A percentile compares a stretch with the other conserved stretches of the same genome.
Evolutionary conservation across 1,140 invertebrate genomes (phyloP).

Genomic region (Macrotrachela quadricornifera): DNA sequence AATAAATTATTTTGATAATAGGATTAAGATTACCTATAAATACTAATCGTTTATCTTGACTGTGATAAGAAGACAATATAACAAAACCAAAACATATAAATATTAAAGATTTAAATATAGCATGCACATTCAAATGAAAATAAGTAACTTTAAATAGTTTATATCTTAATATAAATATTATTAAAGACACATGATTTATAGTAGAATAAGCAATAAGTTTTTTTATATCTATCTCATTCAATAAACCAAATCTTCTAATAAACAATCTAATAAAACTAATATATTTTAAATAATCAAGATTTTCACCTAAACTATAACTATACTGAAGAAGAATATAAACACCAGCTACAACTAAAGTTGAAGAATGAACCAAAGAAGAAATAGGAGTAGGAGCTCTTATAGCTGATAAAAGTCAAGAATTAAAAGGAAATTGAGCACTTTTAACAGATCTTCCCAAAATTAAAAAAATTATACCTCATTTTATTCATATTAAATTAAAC

Average conservation of each 20-base stretch:
- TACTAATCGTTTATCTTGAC: too few species aligned
- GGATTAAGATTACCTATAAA: background rate
- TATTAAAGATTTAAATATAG: constrained; percentile 42
- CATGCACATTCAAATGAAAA: constrained; percentile 42
- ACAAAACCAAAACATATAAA: constrained; percentile 39
- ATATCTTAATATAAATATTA: constrained; percentile 38
- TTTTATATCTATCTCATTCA: constrained; percentile 11
- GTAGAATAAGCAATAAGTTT: constrained; percentile 45
- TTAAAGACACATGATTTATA: constrained; percentile 44
- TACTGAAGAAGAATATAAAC: constrained; percentile 46
- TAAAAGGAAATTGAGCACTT: constrained; percentile 50
- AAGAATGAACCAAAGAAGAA: constrained; percentile 49
- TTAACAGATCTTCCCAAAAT: constrained; percentile 32
- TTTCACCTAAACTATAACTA: background rate
- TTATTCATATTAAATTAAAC: background rate
- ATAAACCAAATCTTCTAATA: constrained; percentile 5
- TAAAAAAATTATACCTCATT: background rate
- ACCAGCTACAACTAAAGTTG: constrained; percentile 46
- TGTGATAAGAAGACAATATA: constrained; percentile 26
- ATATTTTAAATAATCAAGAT: background rate
- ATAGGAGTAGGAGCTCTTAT: constrained; percentile 47
- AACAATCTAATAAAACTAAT: constrained; percentile 9
- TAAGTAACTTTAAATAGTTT: constrained; percentile 28
- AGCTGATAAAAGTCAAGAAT: constrained; percentile 42
- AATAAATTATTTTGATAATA: background rate